Evolutionary conservation across 2,797 vertebrate species (phyloP), one percentile per base, ranked within the genome.

Genomic region (Hypotaenidia philippensis): DNA sequence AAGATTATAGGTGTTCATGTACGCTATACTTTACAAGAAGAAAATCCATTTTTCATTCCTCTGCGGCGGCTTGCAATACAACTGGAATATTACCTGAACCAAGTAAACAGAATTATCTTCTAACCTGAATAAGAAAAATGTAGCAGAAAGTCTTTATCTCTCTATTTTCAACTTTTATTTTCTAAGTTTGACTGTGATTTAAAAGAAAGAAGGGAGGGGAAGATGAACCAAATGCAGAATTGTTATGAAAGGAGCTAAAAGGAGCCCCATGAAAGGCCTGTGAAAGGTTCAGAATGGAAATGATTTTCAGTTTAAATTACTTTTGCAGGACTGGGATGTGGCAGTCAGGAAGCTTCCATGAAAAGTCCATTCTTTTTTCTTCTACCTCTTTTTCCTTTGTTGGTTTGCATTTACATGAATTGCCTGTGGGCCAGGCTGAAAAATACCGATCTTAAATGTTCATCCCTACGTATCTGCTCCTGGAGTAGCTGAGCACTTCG

Each of bases 11-110:
- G 76, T 64, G 64, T 87, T 52, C 65, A 22, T 75, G 85, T 88
- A 94, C 44, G 15, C 83, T 74, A 4, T 66, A 91, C 83, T 61
- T 87, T 57, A 83, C 75, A 19, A 92, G 86, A 75, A 97, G 95
- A 96, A 97, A 97, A 98, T 97, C 97, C 96, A 97, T 98, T 97
- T 96, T 97, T 97, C 97, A 83, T 97, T 96, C 97, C 80, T 94
- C 87, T 82, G 83, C 3, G 23, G 94, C 78, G 57, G 90, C 95
- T 96, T 95, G 90, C 90, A 66, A 79, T 92, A 91, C 83, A 80
- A 89, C 91, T 78, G 81, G 94, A 97, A 96, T 96, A 95, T 98
- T 93, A 96, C 96, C 91, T 91, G 94, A 94, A 90, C 87, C 93
- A 32, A 97, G 96, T 94, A 98, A 97, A 97, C 97, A 98, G 94